Percentiles rank a stretch among this genome's conserved stretches.
Evolutionary conservation across 2,113 vertebrate genomes (phyloP).

Genomic region (Brachypteracias leptosomus): DNA sequence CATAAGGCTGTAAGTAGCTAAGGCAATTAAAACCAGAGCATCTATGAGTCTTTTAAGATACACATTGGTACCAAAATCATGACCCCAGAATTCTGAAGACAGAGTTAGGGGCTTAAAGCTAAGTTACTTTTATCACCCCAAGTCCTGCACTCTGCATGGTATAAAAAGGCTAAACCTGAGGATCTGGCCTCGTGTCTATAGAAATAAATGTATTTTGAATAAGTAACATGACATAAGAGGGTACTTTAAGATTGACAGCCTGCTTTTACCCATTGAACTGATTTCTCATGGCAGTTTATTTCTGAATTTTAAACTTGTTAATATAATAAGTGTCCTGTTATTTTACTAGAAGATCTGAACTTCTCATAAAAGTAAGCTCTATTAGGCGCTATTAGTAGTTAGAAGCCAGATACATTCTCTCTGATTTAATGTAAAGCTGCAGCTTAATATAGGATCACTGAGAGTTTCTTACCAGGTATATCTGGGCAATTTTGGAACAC

Average conservation of each 20-base stretch:
- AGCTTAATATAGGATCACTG: not conserved
- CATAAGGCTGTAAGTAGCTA: constrained; percentile 20
- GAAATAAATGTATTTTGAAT: not conserved
- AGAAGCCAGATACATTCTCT: not conserved
- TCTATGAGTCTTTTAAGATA: not conserved
- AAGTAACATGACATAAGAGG: not conserved
- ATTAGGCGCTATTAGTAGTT: not conserved
- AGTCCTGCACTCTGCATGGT: not conserved
- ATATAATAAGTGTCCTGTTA: not conserved
- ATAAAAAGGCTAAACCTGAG: constrained; percentile 1
- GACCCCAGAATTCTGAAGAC: not conserved
- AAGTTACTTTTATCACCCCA: not conserved
- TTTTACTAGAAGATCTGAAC: not conserved
- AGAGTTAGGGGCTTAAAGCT: constrained; percentile 26
- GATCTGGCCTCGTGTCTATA: not conserved
- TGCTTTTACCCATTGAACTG: not conserved
- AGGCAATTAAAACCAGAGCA: constrained; percentile 33
- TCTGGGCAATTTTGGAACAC: not conserved
- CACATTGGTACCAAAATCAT: not conserved
- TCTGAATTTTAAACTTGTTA: not conserved
- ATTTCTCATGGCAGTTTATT: not conserved
- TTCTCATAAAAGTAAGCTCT: not conserved
- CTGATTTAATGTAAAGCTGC: not conserved
- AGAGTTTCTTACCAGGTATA: not conserved
- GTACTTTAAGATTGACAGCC: not conserved